Conservation (phyloP, 2,113 vertebrate species). For the Heterocephalus glaber region DNA sequence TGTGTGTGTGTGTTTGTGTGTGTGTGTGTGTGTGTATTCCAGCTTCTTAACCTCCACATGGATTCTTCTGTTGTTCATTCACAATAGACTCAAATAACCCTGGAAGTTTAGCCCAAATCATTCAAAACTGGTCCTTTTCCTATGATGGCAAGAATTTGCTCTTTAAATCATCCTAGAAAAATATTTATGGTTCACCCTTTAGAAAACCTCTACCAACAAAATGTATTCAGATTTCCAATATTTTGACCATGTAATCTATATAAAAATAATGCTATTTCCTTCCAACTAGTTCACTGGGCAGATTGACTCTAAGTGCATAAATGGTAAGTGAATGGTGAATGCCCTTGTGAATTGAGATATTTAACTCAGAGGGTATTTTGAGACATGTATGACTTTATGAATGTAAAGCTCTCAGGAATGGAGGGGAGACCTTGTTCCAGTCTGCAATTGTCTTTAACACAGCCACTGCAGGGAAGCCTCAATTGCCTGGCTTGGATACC, state of each 20-base stretch:
- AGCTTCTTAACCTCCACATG: neutral
- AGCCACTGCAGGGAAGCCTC: neutral
- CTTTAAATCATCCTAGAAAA: neutral
- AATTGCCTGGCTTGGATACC: neutral
- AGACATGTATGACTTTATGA: constrained; percentile 20
- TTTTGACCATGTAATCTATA: neutral
- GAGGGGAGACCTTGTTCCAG: neutral
- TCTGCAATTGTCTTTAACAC: neutral
- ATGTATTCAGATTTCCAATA: neutral
- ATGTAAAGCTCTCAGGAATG: neutral
- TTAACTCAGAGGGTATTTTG: neutral
- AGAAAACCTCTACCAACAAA: neutral
- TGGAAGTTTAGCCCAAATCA: neutral
- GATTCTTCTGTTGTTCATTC: neutral
- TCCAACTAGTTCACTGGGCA: neutral
- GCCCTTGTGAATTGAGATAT: neutral
- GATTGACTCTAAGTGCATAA: neutral
- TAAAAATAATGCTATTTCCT: neutral
- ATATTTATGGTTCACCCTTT: neutral
- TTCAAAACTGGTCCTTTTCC: neutral
- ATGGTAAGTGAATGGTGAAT: neutral
- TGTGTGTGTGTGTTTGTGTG: neutral
- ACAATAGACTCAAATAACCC: neutral
- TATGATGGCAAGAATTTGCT: neutral
- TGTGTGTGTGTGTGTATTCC: neutral